phyloP scores from a whole-genome alignment of 2,888 invertebrate species.

The Argyresthia goedartella region DNA sequence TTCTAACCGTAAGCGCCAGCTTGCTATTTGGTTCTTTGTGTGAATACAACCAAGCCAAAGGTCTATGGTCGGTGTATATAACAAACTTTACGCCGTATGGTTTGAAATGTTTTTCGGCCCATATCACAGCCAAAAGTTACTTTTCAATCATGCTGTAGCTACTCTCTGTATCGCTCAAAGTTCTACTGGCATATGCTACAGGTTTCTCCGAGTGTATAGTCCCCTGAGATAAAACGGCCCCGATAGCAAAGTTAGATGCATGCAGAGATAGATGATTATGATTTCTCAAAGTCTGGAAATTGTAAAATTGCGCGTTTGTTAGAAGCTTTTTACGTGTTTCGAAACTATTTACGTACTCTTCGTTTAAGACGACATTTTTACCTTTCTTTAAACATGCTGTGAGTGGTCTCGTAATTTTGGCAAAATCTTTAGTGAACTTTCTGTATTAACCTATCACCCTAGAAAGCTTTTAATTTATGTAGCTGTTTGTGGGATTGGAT shows the following conservation, averaged over 20 bases:
- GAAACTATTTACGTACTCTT: too few relatives aligned
- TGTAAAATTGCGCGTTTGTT: too few relatives aligned
- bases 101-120: slow-evolving; percentile 26
- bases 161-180: slow-evolving; percentile 23
- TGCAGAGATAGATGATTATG: too few relatives aligned
- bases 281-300: too few relatives aligned
- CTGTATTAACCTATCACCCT: too few relatives aligned
- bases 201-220: slow-evolving; percentile 21
- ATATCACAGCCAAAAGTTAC: slow-evolving; percentile 32
- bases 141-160: slow-evolving; percentile 33
- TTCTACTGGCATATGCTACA: slow-evolving; percentile 29
- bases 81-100: slow-evolving; percentile 30
- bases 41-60: slow-evolving; percentile 26
- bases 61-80: slow-evolving; percentile 30
- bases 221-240: slow-evolving; percentile 10
- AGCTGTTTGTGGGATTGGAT: too few relatives aligned
- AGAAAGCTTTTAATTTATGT: too few relatives aligned
- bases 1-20: slow-evolving; percentile 21
- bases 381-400: too few relatives aligned
- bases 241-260: slow-evolving; percentile 24
- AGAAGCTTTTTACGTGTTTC: too few relatives aligned
- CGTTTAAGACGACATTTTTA: too few relatives aligned
- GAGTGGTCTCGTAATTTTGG: too few relatives aligned
- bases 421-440: too few relatives aligned
- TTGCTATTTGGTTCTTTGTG: slow-evolving; percentile 22